These are phyloP conservation scores for Chloroclysta siterata DNA, from an alignment of 2,888 invertebrate species.

Conservation along the genomic window DNA sequence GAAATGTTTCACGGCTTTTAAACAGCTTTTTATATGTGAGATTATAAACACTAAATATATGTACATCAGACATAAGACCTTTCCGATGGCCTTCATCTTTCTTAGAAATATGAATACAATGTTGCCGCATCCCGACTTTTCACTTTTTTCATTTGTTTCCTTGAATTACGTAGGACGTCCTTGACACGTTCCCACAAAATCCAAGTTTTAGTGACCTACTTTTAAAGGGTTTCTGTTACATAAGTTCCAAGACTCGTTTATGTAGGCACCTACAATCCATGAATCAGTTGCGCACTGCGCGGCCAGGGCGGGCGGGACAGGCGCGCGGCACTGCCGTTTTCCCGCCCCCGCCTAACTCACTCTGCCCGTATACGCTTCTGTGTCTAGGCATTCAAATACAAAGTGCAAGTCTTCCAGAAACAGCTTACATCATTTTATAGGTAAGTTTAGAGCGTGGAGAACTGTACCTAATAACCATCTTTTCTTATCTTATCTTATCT, in stretches of 20 bases:
- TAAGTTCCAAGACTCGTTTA: constrained; percentile 7
- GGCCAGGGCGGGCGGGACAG: constrained; percentile 48
- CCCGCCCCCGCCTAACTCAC: constrained; percentile 57
- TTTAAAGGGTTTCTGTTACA: constrained; percentile 30
- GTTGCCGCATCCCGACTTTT: too few relatives aligned
- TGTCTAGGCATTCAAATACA: constrained; percentile 12
- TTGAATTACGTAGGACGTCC: constrained; percentile 1
- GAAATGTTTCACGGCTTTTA: too few relatives aligned
- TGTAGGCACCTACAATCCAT: constrained; percentile 33
- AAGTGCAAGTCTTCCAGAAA: constrained; percentile 34
- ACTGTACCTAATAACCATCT: background rate
- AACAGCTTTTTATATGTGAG: too few relatives aligned
- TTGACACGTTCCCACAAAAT: constrained; percentile 2
- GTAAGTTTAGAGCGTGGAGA: constrained; percentile 16
- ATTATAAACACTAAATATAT: too few relatives aligned
- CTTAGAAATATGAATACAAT: too few relatives aligned
- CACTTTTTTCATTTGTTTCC: too few relatives aligned
- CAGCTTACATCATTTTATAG: constrained; percentile 1
- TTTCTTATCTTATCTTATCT: too few relatives aligned
- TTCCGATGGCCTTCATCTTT: too few relatives aligned
- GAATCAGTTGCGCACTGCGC: constrained; percentile 57
- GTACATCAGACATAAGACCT: too few relatives aligned
- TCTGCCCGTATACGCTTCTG: constrained; percentile 34
- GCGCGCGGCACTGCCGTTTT: constrained; percentile 56
- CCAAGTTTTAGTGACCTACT: constrained; percentile 21